These are phyloP conservation scores for Diorhabda elongata DNA, from an alignment of 1,140 invertebrate genomes.

Conservation along the genomic window DNA sequence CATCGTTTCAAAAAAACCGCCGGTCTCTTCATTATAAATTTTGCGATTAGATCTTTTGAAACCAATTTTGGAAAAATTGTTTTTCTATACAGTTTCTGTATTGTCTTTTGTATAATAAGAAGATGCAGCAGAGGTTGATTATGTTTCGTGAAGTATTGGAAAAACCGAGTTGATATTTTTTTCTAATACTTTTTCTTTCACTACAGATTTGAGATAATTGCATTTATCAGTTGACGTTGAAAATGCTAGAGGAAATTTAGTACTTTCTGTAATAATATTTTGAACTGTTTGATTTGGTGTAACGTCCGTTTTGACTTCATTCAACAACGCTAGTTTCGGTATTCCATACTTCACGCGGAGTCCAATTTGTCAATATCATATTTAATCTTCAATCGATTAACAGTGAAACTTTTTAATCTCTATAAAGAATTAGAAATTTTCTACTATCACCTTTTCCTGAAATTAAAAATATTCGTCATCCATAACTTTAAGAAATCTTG, in stretches of 20 bases:
- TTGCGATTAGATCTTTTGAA: conserved; percentile 53
- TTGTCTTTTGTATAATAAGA: conserved; percentile 49
- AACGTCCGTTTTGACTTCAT: not conserved
- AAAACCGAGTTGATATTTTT: conserved; percentile 51
- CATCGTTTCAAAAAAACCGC: conserved; percentile 54
- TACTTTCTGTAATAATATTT: conserved; percentile 48
- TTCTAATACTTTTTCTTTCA: conserved; percentile 40
- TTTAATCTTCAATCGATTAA: not conserved
- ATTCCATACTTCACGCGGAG: conserved; percentile 20
- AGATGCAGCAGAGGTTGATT: conserved; percentile 46
- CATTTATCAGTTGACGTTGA: conserved; percentile 47
- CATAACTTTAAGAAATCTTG: too few species aligned
- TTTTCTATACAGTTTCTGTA: conserved; percentile 54
- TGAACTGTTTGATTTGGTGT: conserved; percentile 27
- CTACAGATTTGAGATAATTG: conserved; percentile 39
- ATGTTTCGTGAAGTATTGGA: conserved; percentile 51
- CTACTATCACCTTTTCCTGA: too few species aligned
- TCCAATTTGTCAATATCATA: conserved; percentile 19
- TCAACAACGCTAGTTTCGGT: conserved; percentile 14
- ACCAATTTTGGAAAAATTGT: conserved; percentile 53
- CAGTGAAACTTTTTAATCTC: too few species aligned
- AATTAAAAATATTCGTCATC: too few species aligned
- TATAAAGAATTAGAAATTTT: too few species aligned
- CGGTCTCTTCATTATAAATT: conserved; percentile 55
- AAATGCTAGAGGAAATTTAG: conserved; percentile 48